Percentiles rank a stretch among this genome's conserved stretches.
phyloP scores from a whole-genome alignment of 2,113 vertebrate species.

The Lethenteron camtschaticum region DNA sequence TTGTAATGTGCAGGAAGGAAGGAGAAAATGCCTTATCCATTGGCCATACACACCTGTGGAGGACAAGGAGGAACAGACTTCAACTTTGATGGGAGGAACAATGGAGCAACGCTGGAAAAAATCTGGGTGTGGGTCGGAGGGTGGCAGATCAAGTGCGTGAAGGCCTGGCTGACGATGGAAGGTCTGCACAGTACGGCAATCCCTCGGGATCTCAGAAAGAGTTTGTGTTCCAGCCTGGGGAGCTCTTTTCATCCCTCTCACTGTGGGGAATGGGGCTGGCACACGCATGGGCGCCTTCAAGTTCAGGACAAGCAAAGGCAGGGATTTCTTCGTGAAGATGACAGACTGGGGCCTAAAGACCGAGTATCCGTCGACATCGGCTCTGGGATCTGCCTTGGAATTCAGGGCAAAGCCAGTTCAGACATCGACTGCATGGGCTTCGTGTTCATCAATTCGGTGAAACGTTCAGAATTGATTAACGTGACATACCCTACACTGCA shows the following conservation, averaged over 20 bases:
- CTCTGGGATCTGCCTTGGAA: slow-evolving; percentile 14
- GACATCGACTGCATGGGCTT: slow-evolving; percentile 12
- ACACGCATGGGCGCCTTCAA: slow-evolving; percentile 13
- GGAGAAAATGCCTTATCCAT: too few relatives aligned
- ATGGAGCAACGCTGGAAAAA: too few relatives aligned
- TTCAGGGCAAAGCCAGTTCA: neutral
- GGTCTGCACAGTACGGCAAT: too few relatives aligned
- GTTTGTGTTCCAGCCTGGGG: slow-evolving; percentile 9
- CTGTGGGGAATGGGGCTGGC: slow-evolving; percentile 14
- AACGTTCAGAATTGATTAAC: slow-evolving; percentile 8
- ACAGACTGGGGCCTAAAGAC: slow-evolving; percentile 11
- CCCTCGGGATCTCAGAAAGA: too few relatives aligned
- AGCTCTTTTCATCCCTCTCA: slow-evolving; percentile 13
- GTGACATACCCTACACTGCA: slow-evolving; percentile 12
- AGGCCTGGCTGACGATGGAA: too few relatives aligned
- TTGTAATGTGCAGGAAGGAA: too few relatives aligned
- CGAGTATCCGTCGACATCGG: slow-evolving; percentile 12
- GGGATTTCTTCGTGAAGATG: slow-evolving; percentile 11
- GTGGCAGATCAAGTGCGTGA: too few relatives aligned
- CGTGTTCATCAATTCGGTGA: slow-evolving; percentile 11
- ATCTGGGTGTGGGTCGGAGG: too few relatives aligned
- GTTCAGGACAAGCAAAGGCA: slow-evolving; percentile 10
- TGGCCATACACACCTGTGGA: too few relatives aligned
- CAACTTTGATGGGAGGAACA: too few relatives aligned
- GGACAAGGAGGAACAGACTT: too few relatives aligned